Conservation (phyloP, 2,113 vertebrate genomes). For the Ciconia stormi region DNA sequence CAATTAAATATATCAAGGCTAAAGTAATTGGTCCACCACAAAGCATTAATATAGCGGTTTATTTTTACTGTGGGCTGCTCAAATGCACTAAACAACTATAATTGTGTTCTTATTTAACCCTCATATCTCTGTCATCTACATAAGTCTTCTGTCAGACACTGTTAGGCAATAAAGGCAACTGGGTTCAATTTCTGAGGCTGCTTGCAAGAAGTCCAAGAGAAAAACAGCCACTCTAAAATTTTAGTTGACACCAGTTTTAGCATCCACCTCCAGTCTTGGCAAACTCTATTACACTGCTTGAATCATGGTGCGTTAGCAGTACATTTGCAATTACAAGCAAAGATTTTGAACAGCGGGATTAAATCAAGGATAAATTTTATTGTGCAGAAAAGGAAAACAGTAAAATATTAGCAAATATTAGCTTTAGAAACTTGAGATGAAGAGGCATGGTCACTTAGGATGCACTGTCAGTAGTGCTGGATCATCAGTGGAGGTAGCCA, state of each 20-base stretch:
- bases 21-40: slow-evolving; percentile 2
- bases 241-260: background rate
- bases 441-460: background rate
- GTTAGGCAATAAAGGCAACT: background rate
- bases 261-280: background rate
- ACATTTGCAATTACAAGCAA: background rate
- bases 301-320: background rate
- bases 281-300: background rate
- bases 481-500: background rate
- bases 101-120: background rate
- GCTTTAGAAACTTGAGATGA: background rate
- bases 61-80: background rate
- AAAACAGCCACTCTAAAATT: background rate
- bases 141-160: background rate
- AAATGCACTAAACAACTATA: background rate
- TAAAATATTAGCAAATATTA: background rate
- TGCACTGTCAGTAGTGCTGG: background rate
- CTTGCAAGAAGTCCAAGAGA: background rate
- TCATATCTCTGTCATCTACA: background rate
- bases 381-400: background rate
- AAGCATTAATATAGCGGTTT: background rate
- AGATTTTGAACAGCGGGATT: background rate
- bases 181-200: background rate
- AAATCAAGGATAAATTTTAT: background rate
- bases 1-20: background rate